These are phyloP conservation scores for Salticus scenicus DNA, from an alignment of 2,888 invertebrate species.

Conservation along the genomic window DNA sequence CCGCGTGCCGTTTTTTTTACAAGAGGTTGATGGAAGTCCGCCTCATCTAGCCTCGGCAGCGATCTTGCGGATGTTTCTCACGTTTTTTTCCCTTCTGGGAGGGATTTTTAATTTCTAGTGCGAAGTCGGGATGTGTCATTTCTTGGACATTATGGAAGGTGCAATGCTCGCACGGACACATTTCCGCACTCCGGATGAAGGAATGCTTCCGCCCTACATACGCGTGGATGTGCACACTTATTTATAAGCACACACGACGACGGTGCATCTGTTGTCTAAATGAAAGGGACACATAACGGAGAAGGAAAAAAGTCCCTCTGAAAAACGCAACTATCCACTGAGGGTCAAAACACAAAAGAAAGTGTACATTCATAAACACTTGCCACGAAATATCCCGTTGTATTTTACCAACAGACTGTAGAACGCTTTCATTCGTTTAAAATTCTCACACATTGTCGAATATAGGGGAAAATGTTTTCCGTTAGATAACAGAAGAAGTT, in stretches of 20 bases:
- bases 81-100: conserved; percentile 4
- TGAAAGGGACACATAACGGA: no score
- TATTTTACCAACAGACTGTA: no score
- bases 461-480: no score
- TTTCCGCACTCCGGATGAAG: not conserved
- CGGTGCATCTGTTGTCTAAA: no score
- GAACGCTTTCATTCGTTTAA: no score
- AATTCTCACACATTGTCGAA: no score
- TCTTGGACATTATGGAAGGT: conserved; percentile 5
- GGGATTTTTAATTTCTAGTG: not conserved
- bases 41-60: conserved; percentile 38
- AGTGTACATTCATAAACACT: no score
- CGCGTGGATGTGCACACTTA: not conserved
- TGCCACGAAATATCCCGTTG: no score
- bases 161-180: not conserved
- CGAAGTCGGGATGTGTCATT: not conserved
- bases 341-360: no score
- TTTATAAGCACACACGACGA: not conserved
- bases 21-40: conserved; percentile 54
- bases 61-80: conserved; percentile 61
- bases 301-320: no score
- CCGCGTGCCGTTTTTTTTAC: conserved; percentile 2
- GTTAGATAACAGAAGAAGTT: no score
- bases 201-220: not conserved
- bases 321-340: no score